These are phyloP conservation scores for Pachliopta kotzebuea DNA, from an alignment of 2,888 invertebrate genomes.

Conservation along the genomic window DNA sequence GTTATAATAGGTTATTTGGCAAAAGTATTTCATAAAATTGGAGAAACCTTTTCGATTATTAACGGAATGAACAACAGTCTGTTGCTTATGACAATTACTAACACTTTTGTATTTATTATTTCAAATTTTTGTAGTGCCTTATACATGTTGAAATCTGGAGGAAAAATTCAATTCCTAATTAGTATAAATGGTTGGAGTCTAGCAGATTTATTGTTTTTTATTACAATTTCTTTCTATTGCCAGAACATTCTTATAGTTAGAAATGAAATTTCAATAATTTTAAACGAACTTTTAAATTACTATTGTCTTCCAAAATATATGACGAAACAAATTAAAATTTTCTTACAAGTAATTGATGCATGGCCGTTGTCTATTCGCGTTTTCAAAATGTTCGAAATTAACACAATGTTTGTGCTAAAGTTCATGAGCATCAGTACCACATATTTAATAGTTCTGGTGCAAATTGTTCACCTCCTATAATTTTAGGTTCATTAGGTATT, in stretches of 20 bases:
- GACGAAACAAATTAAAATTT: slow-evolving; percentile 58
- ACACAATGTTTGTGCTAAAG: slow-evolving; percentile 3
- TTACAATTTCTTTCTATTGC: slow-evolving; percentile 49
- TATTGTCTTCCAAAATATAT: slow-evolving; percentile 53
- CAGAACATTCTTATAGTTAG: slow-evolving; percentile 47
- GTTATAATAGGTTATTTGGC: slow-evolving; percentile 53
- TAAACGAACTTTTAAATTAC: slow-evolving; percentile 60
- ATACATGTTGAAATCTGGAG: slow-evolving; percentile 36
- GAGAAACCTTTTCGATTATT: slow-evolving; percentile 44
- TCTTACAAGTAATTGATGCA: slow-evolving; percentile 57
- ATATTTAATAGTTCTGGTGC: slow-evolving; percentile 3
- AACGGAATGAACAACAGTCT: slow-evolving; percentile 54
- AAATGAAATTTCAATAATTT: slow-evolving; percentile 48
- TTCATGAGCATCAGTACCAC: slow-evolving; percentile 1
- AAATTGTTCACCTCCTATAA: slow-evolving; percentile 1
- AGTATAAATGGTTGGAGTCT: slow-evolving; percentile 47
- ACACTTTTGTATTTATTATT: slow-evolving; percentile 50
- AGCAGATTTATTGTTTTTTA: slow-evolving; percentile 44
- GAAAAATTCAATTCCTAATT: slow-evolving; percentile 29
- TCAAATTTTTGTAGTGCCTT: slow-evolving; percentile 53
- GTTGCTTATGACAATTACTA: slow-evolving; percentile 53
- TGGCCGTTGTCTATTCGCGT: slow-evolving; percentile 45
- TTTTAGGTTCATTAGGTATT: neutral
- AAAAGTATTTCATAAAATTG: slow-evolving; percentile 46
- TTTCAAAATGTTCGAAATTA: slow-evolving; percentile 34